phyloP scores from a whole-genome alignment of 2,113 vertebrate species.

The Turnix velox region DNA sequence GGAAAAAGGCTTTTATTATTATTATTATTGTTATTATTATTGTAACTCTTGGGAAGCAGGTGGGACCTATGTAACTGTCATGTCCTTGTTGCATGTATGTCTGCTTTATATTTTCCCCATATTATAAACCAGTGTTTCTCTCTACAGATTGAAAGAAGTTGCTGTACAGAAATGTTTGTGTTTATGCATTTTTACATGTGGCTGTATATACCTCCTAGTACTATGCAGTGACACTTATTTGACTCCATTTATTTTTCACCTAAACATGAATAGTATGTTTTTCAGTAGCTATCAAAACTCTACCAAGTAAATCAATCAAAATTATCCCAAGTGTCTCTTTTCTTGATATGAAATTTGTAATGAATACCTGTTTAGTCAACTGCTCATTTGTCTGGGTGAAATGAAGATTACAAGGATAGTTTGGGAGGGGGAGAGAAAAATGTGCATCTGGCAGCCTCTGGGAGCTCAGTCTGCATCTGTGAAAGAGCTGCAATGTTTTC shows the following conservation, averaged over 20 bases:
- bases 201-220: conserved; percentile 72
- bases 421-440: not conserved
- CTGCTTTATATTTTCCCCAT: conserved; percentile 70
- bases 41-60: conserved; percentile 51
- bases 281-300: conserved; percentile 72
- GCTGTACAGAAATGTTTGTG: conserved; percentile 70
- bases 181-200: conserved; percentile 67
- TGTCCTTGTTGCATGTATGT: conserved; percentile 69
- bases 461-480: conserved; percentile 26
- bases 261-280: conserved; percentile 73
- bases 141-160: conserved; percentile 61
- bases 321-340: conserved; percentile 70
- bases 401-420: conserved; percentile 65
- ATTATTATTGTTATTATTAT: conserved; percentile 39
- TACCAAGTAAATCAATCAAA: conserved; percentile 72
- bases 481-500: not conserved
- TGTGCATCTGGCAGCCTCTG: conserved; percentile 45
- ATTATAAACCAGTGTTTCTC: conserved; percentile 72
- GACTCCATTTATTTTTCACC: conserved; percentile 71
- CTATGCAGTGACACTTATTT: conserved; percentile 65
- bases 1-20: conserved; percentile 45
- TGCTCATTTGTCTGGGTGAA: conserved; percentile 45
- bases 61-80: conserved; percentile 62
- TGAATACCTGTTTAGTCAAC: conserved; percentile 69
- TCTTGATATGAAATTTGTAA: conserved; percentile 67